Percentiles rank a stretch among this genome's conserved stretches.
These are phyloP conservation scores for Nymphalis urticae DNA, from an alignment of 2,888 invertebrate genomes.

Conservation along the genomic window DNA sequence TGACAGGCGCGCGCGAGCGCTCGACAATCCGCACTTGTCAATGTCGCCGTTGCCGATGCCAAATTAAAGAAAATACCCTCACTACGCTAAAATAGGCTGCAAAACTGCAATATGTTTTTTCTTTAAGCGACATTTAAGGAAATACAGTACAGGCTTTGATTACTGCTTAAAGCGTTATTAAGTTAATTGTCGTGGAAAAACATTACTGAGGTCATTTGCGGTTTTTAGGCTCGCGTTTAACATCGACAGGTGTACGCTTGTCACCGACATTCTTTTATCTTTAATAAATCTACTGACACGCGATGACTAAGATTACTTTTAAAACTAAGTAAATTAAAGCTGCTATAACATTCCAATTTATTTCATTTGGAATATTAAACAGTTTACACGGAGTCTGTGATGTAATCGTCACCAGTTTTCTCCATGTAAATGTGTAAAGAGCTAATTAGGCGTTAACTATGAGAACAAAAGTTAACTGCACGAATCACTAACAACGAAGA, in stretches of 20 bases:
- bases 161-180: constrained; percentile 28
- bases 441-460: constrained; percentile 49
- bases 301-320: constrained; percentile 11
- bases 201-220: constrained; percentile 18
- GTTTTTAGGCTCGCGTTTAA: constrained; percentile 24
- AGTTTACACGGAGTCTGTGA: background rate
- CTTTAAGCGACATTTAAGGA: constrained; percentile 30
- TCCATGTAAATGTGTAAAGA: background rate
- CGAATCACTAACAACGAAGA: constrained; percentile 54
- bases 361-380: background rate
- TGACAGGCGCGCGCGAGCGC: constrained; percentile 58
- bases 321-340: background rate
- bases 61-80: constrained; percentile 66
- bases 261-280: constrained; percentile 20
- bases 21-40: constrained; percentile 59
- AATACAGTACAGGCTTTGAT: constrained; percentile 31
- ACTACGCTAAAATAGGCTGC: constrained; percentile 58
- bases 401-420: background rate
- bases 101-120: constrained; percentile 42
- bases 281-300: constrained; percentile 20
- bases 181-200: constrained; percentile 23
- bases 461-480: constrained; percentile 55
- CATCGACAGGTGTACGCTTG: constrained; percentile 23
- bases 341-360: constrained; percentile 7
- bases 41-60: constrained; percentile 56